These are phyloP conservation scores for Diadegma fenestrale DNA, from an alignment of 2,888 invertebrate genomes.

Conservation along the genomic window DNA sequence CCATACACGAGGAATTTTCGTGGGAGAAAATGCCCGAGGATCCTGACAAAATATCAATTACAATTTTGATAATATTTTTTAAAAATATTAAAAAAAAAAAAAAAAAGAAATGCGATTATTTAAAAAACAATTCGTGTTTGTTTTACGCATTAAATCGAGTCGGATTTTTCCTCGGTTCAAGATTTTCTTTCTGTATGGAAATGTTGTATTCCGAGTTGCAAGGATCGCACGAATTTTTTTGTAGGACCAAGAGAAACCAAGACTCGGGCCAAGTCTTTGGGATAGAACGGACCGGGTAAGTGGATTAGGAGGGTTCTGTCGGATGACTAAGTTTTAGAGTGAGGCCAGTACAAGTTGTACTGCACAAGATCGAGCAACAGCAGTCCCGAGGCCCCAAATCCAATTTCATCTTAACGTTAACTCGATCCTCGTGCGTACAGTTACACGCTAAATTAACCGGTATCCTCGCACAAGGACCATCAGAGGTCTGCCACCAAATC, in stretches of 20 bases:
- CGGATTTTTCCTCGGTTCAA: not conserved
- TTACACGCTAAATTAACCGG: conserved; percentile 82
- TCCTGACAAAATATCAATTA: not conserved
- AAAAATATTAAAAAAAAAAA: not conserved
- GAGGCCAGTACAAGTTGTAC: conserved; percentile 74
- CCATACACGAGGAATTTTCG: conserved; percentile 22
- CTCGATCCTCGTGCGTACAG: conserved; percentile 81
- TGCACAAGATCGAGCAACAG: conserved; percentile 35
- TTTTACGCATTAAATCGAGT: not conserved
- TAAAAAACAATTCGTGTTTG: not conserved
- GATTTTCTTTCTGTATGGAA: not conserved
- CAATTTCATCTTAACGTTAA: conserved; percentile 83
- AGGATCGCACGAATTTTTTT: conserved; percentile 1
- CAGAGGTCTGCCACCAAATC: not conserved
- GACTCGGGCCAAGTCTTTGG: conserved; percentile 27
- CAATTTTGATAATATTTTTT: not conserved
- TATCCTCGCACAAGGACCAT: conserved; percentile 55
- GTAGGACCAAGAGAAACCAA: conserved; percentile 9
- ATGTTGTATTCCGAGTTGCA: not conserved
- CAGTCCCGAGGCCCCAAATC: conserved; percentile 76
- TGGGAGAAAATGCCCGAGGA: not conserved
- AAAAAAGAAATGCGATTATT: not conserved
- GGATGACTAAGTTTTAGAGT: conserved; percentile 82
- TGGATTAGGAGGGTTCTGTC: conserved; percentile 82
- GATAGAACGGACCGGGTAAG: conserved; percentile 72